phyloP scores from a whole-genome alignment of 2,797 vertebrate species.

The Phrynocephalus vlangalii region DNA sequence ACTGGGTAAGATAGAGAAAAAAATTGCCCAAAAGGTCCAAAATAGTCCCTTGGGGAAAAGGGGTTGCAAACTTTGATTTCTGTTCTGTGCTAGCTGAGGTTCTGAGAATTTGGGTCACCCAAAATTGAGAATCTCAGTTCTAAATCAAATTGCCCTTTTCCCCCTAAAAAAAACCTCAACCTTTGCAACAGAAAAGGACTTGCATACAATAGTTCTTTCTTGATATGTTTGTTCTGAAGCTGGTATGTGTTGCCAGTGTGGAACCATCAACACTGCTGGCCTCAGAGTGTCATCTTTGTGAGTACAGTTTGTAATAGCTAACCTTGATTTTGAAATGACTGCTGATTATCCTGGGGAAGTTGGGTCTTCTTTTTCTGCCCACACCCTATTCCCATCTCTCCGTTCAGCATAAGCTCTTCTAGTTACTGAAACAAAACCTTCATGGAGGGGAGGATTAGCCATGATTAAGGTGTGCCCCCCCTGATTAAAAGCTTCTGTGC shows the following conservation, averaged over 20 bases:
- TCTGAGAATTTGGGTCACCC: no score
- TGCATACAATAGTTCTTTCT: background rate
- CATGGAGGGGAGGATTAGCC: conserved; percentile 58
- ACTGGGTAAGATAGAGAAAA: background rate
- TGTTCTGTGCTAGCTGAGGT: no score
- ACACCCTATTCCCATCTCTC: background rate
- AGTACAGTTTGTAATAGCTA: background rate
- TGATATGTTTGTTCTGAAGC: background rate
- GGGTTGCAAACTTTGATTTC: no score
- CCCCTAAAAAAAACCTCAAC: no score
- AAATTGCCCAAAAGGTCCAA: background rate
- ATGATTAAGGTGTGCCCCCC: conserved; percentile 37
- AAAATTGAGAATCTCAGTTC: no score
- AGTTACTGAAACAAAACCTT: conserved; percentile 53
- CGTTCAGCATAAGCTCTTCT: conserved; percentile 54
- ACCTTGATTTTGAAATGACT: background rate
- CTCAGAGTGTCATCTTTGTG: background rate
- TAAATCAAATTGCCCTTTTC: background rate
- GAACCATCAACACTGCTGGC: background rate
- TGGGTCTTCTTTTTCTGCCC: conserved; percentile 12
- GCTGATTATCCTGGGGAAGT: background rate
- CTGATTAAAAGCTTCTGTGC: conserved; percentile 57
- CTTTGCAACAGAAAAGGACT: background rate
- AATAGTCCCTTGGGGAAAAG: no score
- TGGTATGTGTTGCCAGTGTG: background rate